Evolutionary conservation across 2,888 invertebrate genomes (phyloP), one percentile per base, ranked within the genome.

Genomic region (Rugalucina vietnamica): DNA sequence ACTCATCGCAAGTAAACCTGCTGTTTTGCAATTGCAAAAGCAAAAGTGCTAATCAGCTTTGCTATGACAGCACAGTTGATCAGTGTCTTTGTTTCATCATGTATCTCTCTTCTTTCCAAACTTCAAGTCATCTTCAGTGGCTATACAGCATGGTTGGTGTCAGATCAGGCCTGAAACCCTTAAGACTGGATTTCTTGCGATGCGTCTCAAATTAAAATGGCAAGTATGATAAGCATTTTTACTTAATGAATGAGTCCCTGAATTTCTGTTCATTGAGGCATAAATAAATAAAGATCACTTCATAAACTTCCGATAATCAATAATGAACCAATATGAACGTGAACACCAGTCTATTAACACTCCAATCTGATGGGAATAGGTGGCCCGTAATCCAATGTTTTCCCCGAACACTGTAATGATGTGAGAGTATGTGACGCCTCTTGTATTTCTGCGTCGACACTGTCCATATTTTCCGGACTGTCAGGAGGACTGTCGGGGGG

Each of bases 401-500:
- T 37, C n/a, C 76, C 43, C 27, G 79, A 39, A 72, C 83, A 83
- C 75, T 82, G 74, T 72, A 76, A 24, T 57, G 57, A 21, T 27
- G 79, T 81, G 24, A 85, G 78, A 65, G 70, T 39, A 18, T 81
- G 80, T 5, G 72, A 72, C 21, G 85, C 75, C n/a, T 81, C 81
- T 27, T 43, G n/a, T n/a, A 60, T n/a, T 43, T 39, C 39, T 65
- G 65, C 8, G 1, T 34, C 65, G 14, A 29, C 39, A 2, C 29
- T 43, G 18, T 74, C 77, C 29, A 78, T 10, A 34, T 57, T 65
- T 39, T 75, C 78, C 10, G 83, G 81, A 70, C 86, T 86, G 57
- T 83, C 73, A 43, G 83, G 84, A 2, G 87, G 87, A 81, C 87
- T 87, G 27, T 87, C 87, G 3, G 85, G 85, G 5, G 85, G 88